Percentiles rank a stretch among this genome's conserved stretches.
Conservation (phyloP, 2,797 vertebrate species). For the Setipinna tenuifilis region DNA sequence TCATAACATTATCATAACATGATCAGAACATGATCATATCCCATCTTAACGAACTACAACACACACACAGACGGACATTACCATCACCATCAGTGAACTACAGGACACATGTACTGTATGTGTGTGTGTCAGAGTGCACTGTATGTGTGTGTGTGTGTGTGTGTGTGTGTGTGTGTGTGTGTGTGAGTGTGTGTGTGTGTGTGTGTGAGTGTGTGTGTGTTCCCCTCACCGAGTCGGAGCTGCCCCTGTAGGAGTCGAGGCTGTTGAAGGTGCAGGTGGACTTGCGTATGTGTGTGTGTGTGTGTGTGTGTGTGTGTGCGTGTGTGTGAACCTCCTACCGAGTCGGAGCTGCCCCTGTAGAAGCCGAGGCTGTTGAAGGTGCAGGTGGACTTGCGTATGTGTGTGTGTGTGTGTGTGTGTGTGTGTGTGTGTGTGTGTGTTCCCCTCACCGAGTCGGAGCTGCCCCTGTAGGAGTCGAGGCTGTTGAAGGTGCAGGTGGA, state of each 20-base stretch:
- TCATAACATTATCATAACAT: too few relatives aligned
- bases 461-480: slow-evolving; percentile 86
- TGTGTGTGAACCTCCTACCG: not conserved
- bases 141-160: too few relatives aligned
- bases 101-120: too few relatives aligned
- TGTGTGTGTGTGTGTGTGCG: too few relatives aligned
- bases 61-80: not conserved
- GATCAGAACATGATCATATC: too few relatives aligned
- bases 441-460: slow-evolving; percentile 84
- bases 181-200: not conserved
- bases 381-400: slow-evolving; percentile 73
- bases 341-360: slow-evolving; percentile 78
- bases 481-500: slow-evolving; percentile 84
- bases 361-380: slow-evolving; percentile 85
- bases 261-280: slow-evolving; percentile 84
- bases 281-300: slow-evolving; percentile 46
- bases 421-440: slow-evolving; percentile 9
- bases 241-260: slow-evolving; percentile 86
- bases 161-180: too few relatives aligned
- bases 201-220: slow-evolving; percentile 4
- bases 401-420: not conserved
- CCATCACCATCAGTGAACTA: too few relatives aligned
- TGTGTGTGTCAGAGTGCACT: too few relatives aligned
- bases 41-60: too few relatives aligned
- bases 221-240: slow-evolving; percentile 84